These are phyloP conservation scores for Spodoptera exigua DNA, from an alignment of 2,888 invertebrate genomes.

Conservation along the genomic window DNA sequence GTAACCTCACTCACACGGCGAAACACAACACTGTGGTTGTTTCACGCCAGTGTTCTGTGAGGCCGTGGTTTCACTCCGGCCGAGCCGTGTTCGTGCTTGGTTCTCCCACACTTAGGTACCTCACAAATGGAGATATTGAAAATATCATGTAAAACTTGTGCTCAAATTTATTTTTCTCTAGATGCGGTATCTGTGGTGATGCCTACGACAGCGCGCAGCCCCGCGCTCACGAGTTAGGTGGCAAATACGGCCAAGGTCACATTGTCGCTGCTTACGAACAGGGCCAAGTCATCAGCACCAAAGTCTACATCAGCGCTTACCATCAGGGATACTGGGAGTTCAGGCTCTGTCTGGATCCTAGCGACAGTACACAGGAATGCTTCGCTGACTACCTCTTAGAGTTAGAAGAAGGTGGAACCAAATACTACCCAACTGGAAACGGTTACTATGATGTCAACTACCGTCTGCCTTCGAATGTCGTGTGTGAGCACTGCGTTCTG, in stretches of 20 bases:
- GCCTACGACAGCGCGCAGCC: slow-evolving; percentile 92
- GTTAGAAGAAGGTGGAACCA: slow-evolving; percentile 85
- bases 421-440: slow-evolving; percentile 92
- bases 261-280: slow-evolving; percentile 92
- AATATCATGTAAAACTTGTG: too few relatives aligned
- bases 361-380: slow-evolving; percentile 92
- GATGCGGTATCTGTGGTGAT: slow-evolving; percentile 95
- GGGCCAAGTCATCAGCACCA: slow-evolving; percentile 90
- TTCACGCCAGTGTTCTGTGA: too few relatives aligned
- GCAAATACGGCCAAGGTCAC: slow-evolving; percentile 93
- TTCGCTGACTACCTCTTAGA: slow-evolving; percentile 91
- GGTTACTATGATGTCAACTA: slow-evolving; percentile 92
- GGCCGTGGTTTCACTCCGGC: too few relatives aligned
- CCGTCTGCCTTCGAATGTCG: slow-evolving; percentile 89
- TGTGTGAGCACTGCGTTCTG: slow-evolving; percentile 94
- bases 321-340: slow-evolving; percentile 96
- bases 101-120: too few relatives aligned
- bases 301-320: slow-evolving; percentile 94
- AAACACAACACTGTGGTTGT: too few relatives aligned
- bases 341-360: slow-evolving; percentile 92
- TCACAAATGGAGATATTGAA: too few relatives aligned
- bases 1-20: too few relatives aligned
- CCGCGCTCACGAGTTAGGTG: slow-evolving; percentile 94
- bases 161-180: too few relatives aligned
- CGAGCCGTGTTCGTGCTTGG: too few relatives aligned